Conservation (phyloP, 2,113 vertebrate species). For the Phaetusa simplex region DNA sequence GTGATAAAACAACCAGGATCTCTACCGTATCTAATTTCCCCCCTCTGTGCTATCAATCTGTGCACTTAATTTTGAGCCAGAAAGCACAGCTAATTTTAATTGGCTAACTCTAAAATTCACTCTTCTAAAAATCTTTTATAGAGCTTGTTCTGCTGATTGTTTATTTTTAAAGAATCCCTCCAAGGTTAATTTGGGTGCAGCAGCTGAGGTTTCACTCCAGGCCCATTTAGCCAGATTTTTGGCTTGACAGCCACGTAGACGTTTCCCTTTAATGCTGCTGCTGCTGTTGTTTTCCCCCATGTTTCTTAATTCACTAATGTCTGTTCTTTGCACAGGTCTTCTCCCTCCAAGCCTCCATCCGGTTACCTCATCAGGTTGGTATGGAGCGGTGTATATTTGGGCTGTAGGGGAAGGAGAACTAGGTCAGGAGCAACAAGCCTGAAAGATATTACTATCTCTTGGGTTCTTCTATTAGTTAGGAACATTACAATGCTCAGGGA, state of each 20-base stretch:
- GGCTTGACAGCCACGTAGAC: rapidly evolving
- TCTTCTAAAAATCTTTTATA: neutral
- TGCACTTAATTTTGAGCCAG: neutral
- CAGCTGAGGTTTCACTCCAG: neutral
- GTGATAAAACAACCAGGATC: neutral
- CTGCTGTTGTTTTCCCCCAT: neutral
- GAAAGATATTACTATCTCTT: neutral
- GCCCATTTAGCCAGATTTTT: neutral
- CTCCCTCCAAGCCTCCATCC: slow-evolving; percentile 33
- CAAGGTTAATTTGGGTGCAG: neutral
- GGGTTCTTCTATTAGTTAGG: neutral
- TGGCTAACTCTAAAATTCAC: neutral
- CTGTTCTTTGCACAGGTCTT: slow-evolving; percentile 52
- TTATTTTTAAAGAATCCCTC: neutral
- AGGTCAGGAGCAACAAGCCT: neutral
- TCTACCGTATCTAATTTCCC: neutral
- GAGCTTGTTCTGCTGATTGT: neutral
- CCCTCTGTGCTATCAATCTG: neutral
- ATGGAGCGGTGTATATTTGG: neutral
- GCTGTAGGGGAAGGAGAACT: neutral
- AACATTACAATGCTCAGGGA: neutral
- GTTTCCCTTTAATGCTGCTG: neutral
- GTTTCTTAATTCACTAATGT: neutral
- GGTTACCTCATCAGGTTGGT: slow-evolving; percentile 84
- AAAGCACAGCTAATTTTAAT: neutral